Evolutionary conservation across 2,888 invertebrate species (phyloP).

Genomic region (Xanthia icteritia): DNA sequence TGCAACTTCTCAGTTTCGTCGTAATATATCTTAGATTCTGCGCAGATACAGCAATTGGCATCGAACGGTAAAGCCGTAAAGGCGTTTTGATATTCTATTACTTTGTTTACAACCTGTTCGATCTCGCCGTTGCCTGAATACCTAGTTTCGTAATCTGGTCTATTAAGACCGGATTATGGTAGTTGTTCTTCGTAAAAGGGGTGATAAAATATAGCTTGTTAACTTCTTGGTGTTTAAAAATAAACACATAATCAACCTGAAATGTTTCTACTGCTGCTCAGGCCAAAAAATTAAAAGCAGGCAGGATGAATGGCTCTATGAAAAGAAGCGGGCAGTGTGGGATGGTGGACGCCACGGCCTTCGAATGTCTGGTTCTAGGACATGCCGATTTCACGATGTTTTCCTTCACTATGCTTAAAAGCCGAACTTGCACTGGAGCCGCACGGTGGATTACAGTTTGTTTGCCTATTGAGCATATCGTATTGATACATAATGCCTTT

Average conservation of each 20-base stretch:
- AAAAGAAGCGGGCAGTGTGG: neutral
- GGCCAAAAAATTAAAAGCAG: too few species aligned
- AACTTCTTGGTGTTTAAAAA: neutral
- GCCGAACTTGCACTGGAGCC: neutral
- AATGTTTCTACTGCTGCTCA: neutral
- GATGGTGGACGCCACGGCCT: neutral
- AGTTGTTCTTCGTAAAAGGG: conserved; percentile 12
- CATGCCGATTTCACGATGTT: neutral
- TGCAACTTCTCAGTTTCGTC: neutral
- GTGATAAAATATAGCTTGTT: conserved; percentile 12
- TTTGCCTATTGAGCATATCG: conserved; percentile 1
- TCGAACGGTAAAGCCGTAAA: conserved; percentile 73
- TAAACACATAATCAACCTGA: neutral
- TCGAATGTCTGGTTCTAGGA: neutral
- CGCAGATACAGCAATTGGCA: conserved; percentile 50
- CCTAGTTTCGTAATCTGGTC: conserved; percentile 57
- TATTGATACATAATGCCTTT: neutral
- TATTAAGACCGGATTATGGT: conserved; percentile 32
- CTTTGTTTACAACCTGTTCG: conserved; percentile 65
- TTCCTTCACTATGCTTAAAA: neutral
- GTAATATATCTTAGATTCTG: conserved; percentile 10
- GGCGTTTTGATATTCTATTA: conserved; percentile 68
- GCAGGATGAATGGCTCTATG: too few species aligned
- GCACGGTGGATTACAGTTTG: neutral
- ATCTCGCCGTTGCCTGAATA: conserved; percentile 59